Evolutionary conservation across 2,888 invertebrate genomes (phyloP), one percentile per base, ranked within the genome.

Genomic region (Eupithecia centaureata): DNA sequence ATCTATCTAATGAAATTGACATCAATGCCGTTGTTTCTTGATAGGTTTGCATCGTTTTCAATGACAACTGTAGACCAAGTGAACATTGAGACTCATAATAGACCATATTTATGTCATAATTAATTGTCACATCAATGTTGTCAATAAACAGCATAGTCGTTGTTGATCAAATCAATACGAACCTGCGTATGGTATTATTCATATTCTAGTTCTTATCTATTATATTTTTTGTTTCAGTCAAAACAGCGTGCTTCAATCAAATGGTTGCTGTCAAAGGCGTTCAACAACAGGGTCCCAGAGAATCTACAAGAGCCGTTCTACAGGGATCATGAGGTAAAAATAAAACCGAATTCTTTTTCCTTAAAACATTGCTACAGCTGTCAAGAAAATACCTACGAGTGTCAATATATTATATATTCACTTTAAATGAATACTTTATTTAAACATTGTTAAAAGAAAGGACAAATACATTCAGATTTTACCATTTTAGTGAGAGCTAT

Each of bases 251-350:
- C 98, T 85, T 98, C 98, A 83, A 96, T 99, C 85, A 97, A 98
- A 95, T 99, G 99, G 99, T 96, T 99, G 82, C 94, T 99, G 78
- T 97, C 97, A 81, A 99, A 99, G 95, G 98, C 98, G 75, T 98
- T 97, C 95, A 98, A 98, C 94, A 98, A 98, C 94, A 95, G 96
- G 94, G 97, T 96, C 89, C 98, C 98, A 80, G 96, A 97, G 86
- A 98, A 98, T 91, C 95, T 98, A 76, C 95, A 95, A 86, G 98
- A 98, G 89, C 98, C 98, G 71, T 98, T 98, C 93, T 99, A 98
- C 92, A 95, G 97, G 86, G 98, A 98, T 94, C 97, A 97, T 93
- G 98, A 98, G 95, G 98, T 97, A 87, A 94, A 86, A 52, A 77
- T 4, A 42, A 61, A 13, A 10, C 3, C 1, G 1, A 38, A n/a